A percentile compares a stretch with the other conserved stretches of the same genome.
Conservation (phyloP, 2,888 invertebrate genomes). For the Eupithecia subumbrata region DNA sequence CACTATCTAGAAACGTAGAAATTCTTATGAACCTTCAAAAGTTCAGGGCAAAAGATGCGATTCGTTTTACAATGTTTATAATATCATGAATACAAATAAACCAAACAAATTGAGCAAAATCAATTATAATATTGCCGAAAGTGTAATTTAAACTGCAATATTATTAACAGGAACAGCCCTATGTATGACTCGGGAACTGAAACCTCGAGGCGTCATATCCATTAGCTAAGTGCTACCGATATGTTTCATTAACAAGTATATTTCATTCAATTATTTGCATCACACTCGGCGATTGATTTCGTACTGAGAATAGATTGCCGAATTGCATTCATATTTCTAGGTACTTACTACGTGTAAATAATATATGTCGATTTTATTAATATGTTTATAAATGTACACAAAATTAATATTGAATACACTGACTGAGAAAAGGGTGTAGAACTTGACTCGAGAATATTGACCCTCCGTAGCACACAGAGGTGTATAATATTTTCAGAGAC, state of each 20-base stretch:
- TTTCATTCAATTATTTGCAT: neutral
- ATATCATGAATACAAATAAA: neutral
- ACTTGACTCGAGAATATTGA: too few species aligned
- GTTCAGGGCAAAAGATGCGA: neutral
- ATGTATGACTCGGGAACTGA: neutral
- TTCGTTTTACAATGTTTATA: neutral
- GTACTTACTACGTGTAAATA: neutral
- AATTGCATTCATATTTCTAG: neutral
- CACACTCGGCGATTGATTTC: neutral
- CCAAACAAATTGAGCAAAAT: neutral
- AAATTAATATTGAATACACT: too few species aligned
- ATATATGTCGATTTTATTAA: neutral
- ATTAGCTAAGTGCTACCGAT: neutral
- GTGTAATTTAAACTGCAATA: neutral
- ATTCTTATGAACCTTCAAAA: neutral
- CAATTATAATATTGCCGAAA: neutral
- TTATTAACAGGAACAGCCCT: neutral
- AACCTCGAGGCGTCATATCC: neutral
- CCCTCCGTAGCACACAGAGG: too few species aligned
- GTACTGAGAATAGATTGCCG: neutral
- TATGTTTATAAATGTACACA: neutral
- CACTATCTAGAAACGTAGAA: neutral
- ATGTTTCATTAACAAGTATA: neutral
- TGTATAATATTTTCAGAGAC: neutral
- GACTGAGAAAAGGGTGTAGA: too few species aligned